Evolutionary conservation across 1,140 invertebrate genomes (phyloP).

Genomic region (Laupala kohalensis): DNA sequence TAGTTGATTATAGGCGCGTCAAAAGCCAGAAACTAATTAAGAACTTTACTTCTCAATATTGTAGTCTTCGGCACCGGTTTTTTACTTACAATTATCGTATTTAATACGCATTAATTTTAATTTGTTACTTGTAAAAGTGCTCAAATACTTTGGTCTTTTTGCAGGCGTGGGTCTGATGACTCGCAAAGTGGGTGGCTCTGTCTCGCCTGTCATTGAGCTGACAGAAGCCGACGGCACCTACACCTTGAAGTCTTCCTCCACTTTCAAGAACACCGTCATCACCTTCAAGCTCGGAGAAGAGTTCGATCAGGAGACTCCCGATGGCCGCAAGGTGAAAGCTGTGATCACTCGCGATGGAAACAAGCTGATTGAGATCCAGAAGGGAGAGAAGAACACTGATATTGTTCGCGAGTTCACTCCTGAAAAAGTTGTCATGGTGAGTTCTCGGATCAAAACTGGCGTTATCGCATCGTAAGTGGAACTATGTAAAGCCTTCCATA

Average conservation of each 20-base stretch:
- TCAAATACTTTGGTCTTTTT: too few species aligned
- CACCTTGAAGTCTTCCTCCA: constrained; percentile 61
- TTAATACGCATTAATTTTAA: too few species aligned
- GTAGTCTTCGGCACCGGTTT: too few species aligned
- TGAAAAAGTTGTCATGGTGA: constrained; percentile 17
- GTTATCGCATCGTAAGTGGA: too few species aligned
- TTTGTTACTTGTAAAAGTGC: too few species aligned
- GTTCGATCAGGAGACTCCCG: constrained; percentile 74
- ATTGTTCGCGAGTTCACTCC: constrained; percentile 51
- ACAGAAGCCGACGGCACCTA: constrained; percentile 51
- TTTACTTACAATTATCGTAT: too few species aligned
- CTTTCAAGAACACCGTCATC: constrained; percentile 67
- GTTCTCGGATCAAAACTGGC: too few species aligned
- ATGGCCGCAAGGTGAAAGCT: constrained; percentile 67
- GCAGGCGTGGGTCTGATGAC: constrained; percentile 62
- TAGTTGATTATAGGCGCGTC: too few species aligned
- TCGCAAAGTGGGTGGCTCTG: constrained; percentile 57
- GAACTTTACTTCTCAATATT: too few species aligned
- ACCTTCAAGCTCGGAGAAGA: constrained; percentile 67
- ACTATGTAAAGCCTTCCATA: too few species aligned
- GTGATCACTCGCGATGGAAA: constrained; percentile 49
- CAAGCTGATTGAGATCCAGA: constrained; percentile 55
- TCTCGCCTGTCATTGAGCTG: constrained; percentile 62
- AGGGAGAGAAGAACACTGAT: constrained; percentile 42
- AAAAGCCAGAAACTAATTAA: too few species aligned